Conservation (phyloP, 1,140 invertebrate genomes). For the Drosophila tropicalis region DNA sequence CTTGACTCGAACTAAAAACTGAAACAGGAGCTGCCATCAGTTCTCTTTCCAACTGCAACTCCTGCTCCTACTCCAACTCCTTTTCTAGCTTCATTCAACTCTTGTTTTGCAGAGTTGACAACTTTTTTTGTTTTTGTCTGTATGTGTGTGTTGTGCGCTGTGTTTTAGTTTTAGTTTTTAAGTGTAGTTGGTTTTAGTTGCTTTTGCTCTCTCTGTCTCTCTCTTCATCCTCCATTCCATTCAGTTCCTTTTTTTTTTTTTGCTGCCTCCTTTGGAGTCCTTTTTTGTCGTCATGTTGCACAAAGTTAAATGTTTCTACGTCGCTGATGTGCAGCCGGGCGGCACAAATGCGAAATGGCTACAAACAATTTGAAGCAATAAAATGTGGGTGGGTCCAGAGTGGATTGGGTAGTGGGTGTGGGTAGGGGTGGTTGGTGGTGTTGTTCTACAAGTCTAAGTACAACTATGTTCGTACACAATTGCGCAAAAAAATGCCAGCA, state of each 20-base stretch:
- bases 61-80: not conserved
- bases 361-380: constrained; percentile 81
- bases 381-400: constrained; percentile 74
- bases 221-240: constrained; percentile 3
- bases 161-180: constrained; percentile 67
- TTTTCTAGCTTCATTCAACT: constrained; percentile 8
- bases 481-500: constrained; percentile 49
- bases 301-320: constrained; percentile 78
- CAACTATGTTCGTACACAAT: constrained; percentile 18
- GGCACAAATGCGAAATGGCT: constrained; percentile 80
- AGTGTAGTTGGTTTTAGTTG: constrained; percentile 66
- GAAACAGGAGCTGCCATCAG: constrained; percentile 30
- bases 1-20: constrained; percentile 60
- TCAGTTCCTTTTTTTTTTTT: constrained; percentile 52
- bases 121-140: constrained; percentile 56
- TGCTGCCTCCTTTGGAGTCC: constrained; percentile 25
- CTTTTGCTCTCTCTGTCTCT: constrained; percentile 42
- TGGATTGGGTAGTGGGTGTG: constrained; percentile 13
- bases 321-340: constrained; percentile 70
- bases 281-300: constrained; percentile 59
- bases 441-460: constrained; percentile 31
- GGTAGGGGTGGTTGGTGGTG: constrained; percentile 11
- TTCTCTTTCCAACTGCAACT: constrained; percentile 4
- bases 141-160: constrained; percentile 41
- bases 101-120: constrained; percentile 61